Evolutionary conservation across 1,140 invertebrate species (phyloP), one percentile per base, ranked within the genome.

Genomic region (Listronotus bonariensis): DNA sequence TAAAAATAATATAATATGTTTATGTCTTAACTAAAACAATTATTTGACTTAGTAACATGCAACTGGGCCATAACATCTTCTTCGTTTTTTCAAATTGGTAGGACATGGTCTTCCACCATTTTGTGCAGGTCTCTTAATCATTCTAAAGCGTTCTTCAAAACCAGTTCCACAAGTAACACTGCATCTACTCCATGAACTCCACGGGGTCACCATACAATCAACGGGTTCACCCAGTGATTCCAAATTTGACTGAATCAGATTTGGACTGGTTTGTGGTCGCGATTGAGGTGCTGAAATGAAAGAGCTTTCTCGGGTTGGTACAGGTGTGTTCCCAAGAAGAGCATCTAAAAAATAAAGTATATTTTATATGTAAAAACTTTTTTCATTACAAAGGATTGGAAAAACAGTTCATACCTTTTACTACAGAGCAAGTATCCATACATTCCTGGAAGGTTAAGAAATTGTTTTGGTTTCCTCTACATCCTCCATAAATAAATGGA

Each of bases 381-480:
- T 17, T 10, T 15, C 1, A 15, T 43, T 11, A 18, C 20, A 26
- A 26, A 43, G 12, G 26, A 34, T 12, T 12, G 7, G 7, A 6
- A 11, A 7, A 7, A 15, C 14, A 15, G 10, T 57, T 38, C 20
- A 72, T 65, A 83, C 83, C 83, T 60, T 82, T 81, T 17, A 88
- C 80, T 17, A 84, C 77, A 6, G 79, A 76, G 69, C 93, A 96
- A n/a, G 87, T 86, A 62, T 83, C 83, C 43, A 83, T 83, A 75
- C 93, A 96, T 71, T 95, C 91, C 32, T 88, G 83, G 40, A 86
- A 83, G 2, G 86, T 89, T 54, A 89, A 80, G 81, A 95, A 96
- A 80, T 95, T 95, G 77, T 96, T 96, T 71, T 85, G 84, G 78
- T 92, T 95, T n/a, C 92, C 92, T 41, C 89, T 83, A 74, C 96